phyloP scores from a whole-genome alignment of 1,140 invertebrate genomes.

The Rhyacophila brunnea region DNA sequence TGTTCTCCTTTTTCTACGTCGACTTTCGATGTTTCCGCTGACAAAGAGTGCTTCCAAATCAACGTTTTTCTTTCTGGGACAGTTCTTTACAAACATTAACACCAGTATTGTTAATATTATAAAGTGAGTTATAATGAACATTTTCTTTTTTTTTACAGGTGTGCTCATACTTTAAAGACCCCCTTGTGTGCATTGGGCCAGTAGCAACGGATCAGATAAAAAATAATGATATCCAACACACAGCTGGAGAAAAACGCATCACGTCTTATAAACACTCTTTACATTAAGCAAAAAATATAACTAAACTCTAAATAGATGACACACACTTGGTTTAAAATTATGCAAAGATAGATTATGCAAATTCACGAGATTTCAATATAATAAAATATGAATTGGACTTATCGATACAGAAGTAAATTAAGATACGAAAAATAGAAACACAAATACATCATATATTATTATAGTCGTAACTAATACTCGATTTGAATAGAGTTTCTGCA shows the following conservation, averaged over 20 bases:
- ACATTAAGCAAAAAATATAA: slow-evolving; percentile 48
- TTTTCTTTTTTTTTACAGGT: slow-evolving; percentile 56
- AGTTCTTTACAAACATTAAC: no score
- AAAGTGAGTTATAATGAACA: neutral
- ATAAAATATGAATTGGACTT: neutral
- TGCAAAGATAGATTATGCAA: neutral
- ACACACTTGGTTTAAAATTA: slow-evolving; percentile 3
- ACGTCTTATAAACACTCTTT: slow-evolving; percentile 58
- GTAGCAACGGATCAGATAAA: slow-evolving; percentile 77
- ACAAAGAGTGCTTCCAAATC: no score
- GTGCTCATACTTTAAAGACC: slow-evolving; percentile 88
- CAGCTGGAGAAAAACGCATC: slow-evolving; percentile 75
- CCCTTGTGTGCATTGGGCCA: slow-evolving; percentile 82
- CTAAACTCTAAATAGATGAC: slow-evolving; percentile 13
- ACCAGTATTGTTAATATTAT: no score
- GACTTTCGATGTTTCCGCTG: no score
- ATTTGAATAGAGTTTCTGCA: no score
- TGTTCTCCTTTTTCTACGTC: no score
- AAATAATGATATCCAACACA: slow-evolving; percentile 67
- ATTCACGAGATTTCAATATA: neutral
- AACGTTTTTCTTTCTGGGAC: no score
- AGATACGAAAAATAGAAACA: no score
- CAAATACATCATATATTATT: no score
- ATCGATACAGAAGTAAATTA: no score
- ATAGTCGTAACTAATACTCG: no score